phyloP scores from a whole-genome alignment of 2,888 invertebrate genomes.

The Diplolepis rosae region DNA sequence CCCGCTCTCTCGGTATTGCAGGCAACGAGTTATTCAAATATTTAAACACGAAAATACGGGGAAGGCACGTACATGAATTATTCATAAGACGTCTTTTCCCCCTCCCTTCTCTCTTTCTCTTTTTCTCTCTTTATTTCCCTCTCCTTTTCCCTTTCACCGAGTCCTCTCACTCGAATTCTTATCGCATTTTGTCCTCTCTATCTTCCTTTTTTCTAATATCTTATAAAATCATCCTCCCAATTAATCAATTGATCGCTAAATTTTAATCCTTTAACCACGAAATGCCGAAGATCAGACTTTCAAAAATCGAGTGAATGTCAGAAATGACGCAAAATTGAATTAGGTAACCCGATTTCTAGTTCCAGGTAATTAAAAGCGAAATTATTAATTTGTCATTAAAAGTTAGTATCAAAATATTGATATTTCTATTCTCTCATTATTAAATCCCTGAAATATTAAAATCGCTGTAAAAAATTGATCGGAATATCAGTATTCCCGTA shows the following conservation, averaged over 20 bases:
- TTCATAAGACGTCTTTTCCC: slow-evolving; percentile 63
- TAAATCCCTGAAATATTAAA: too few species aligned
- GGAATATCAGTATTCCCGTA: too few species aligned
- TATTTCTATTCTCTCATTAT: too few species aligned
- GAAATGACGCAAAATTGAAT: not conserved
- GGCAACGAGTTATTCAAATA: slow-evolving; percentile 71
- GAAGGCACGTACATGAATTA: slow-evolving; percentile 69
- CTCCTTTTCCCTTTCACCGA: slow-evolving; percentile 27
- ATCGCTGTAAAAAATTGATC: too few species aligned
- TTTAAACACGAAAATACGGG: slow-evolving; percentile 71
- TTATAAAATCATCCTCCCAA: not conserved
- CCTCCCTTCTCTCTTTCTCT: slow-evolving; percentile 34
- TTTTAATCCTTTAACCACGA: not conserved
- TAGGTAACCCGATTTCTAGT: too few species aligned
- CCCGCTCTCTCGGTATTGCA: slow-evolving; percentile 57
- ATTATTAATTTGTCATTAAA: too few species aligned
- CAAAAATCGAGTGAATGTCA: not conserved
- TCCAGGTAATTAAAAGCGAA: too few species aligned
- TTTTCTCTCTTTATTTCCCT: slow-evolving; percentile 37
- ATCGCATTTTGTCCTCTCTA: not conserved
- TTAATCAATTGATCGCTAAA: not conserved
- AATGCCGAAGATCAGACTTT: not conserved
- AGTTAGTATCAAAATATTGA: too few species aligned
- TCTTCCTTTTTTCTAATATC: not conserved
- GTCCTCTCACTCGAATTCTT: slow-evolving; percentile 25